Evolutionary conservation across 2,113 vertebrate genomes (phyloP).

Genomic region (Parus major): DNA sequence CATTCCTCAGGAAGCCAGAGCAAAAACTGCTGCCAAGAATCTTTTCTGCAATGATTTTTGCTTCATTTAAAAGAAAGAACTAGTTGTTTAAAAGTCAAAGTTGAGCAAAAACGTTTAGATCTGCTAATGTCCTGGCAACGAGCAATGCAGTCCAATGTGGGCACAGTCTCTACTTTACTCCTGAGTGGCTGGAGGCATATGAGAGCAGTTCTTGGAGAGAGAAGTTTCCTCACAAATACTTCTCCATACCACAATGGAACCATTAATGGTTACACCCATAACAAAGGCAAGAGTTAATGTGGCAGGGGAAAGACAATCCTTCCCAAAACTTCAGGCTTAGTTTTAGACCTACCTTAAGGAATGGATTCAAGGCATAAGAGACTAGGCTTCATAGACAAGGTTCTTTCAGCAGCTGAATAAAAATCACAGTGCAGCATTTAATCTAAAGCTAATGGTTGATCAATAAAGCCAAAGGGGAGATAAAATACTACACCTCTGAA

Average conservation of each 20-base stretch:
- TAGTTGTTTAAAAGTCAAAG: slow-evolving; percentile 61
- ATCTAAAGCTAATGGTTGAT: background rate
- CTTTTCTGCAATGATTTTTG: slow-evolving; percentile 34
- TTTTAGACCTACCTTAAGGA: background rate
- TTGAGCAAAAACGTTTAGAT: slow-evolving; percentile 37
- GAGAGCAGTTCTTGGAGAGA: background rate
- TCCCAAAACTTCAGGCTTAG: background rate
- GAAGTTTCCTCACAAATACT: background rate
- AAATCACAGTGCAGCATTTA: background rate
- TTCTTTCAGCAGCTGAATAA: background rate
- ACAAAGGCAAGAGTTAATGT: background rate
- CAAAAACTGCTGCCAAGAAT: slow-evolving; percentile 52
- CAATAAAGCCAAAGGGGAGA: background rate
- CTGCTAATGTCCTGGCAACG: slow-evolving; percentile 22
- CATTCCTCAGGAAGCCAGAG: slow-evolving; percentile 48
- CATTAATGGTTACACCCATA: background rate
- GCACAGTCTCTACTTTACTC: background rate
- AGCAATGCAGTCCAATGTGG: background rate
- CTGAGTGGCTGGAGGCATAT: background rate
- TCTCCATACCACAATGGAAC: background rate
- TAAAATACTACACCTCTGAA: background rate
- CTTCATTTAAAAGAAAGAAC: slow-evolving; percentile 48
- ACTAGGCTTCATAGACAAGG: background rate
- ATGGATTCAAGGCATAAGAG: background rate
- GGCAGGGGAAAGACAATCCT: background rate